Evolutionary conservation across 2,888 invertebrate species (phyloP).

Genomic region (Trissoscelio sp.): DNA sequence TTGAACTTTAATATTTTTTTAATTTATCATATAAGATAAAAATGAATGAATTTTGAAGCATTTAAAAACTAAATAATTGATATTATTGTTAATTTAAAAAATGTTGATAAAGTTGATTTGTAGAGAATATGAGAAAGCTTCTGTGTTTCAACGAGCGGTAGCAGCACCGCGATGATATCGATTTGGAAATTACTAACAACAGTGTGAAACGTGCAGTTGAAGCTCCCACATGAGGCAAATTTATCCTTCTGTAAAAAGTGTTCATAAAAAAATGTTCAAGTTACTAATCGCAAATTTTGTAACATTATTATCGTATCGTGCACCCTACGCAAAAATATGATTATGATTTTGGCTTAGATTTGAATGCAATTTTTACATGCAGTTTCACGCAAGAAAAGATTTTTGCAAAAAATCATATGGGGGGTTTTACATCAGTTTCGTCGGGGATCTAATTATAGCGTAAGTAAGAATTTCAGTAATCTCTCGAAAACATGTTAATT

Average conservation of each 20-base stretch:
- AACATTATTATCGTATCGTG: not conserved
- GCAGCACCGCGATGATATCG: conserved; percentile 46
- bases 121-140: conserved; percentile 13
- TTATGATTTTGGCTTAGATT: not conserved
- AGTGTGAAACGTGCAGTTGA: not conserved
- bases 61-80: no score
- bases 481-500: not conserved
- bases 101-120: not conserved
- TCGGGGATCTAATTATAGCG: conserved; percentile 25
- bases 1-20: no score
- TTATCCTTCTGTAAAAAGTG: not conserved
- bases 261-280: no score
- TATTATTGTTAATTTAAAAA: no score
- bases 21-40: no score
- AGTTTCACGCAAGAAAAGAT: conserved; percentile 10
- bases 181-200: conserved; percentile 21
- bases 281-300: not conserved
- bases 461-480: conserved; percentile 10
- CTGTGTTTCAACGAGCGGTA: conserved; percentile 28
- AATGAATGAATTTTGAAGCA: no score
- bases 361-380: conserved; percentile 22
- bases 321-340: not conserved
- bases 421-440: conserved; percentile 6
- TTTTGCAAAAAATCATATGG: conserved; percentile 32
- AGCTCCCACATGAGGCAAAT: not conserved